Conservation (phyloP, 2,888 invertebrate species). For the Agonopterix alstromeriana region DNA sequence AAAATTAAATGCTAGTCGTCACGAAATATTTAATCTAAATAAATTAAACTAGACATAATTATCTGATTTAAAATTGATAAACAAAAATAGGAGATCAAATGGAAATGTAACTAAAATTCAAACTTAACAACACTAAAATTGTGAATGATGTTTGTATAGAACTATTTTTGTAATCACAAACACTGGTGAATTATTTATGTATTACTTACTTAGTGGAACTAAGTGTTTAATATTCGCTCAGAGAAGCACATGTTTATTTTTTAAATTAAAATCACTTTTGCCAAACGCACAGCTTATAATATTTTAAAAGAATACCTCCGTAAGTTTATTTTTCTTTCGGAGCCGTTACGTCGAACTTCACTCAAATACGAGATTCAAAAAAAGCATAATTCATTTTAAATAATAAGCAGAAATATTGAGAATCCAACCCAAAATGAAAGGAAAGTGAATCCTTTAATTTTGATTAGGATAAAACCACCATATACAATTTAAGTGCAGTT, state of each 20-base stretch:
- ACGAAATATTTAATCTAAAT: constrained; percentile 22
- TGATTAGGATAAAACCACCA: constrained; percentile 55
- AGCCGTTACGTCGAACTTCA: constrained; percentile 73
- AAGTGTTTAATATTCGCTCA: neutral
- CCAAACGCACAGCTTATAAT: constrained; percentile 19
- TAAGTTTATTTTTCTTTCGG: constrained; percentile 7
- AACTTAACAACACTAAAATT: constrained; percentile 61
- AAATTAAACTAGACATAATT: constrained; percentile 59
- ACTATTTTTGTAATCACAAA: neutral
- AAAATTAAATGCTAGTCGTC: constrained; percentile 35
- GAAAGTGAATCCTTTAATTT: constrained; percentile 24
- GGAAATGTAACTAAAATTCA: constrained; percentile 54
- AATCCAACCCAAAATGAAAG: constrained; percentile 27
- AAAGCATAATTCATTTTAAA: constrained; percentile 46
- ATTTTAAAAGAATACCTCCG: too few relatives aligned
- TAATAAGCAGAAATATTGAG: constrained; percentile 42
- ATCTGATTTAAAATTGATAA: constrained; percentile 57
- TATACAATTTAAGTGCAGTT: constrained; percentile 74
- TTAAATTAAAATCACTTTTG: constrained; percentile 10
- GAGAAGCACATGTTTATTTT: constrained; percentile 1
- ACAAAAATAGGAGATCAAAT: constrained; percentile 70
- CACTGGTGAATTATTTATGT: neutral
- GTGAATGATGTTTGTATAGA: constrained; percentile 13
- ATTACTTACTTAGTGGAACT: neutral
- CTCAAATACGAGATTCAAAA: constrained; percentile 51